These are phyloP conservation scores for Zalophus californianus DNA, from an alignment of 2,797 vertebrate species.

Conservation along the genomic window DNA sequence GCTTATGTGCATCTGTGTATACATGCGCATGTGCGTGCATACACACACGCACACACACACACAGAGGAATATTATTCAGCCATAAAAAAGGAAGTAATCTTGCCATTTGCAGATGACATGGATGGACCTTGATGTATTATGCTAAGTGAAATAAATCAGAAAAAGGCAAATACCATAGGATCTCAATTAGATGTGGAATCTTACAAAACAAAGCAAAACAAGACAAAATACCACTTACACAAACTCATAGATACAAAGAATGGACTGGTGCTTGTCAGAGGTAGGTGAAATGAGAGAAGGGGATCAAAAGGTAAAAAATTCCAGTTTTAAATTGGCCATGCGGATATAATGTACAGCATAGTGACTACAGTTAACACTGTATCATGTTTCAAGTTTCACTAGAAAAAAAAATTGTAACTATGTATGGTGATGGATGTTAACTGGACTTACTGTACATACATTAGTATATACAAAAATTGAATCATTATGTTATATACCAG, in stretches of 20 bases:
- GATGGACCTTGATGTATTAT: neutral
- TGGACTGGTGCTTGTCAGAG: neutral
- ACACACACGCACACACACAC: no score
- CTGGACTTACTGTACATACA: neutral
- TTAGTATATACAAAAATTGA: neutral
- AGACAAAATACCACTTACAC: neutral
- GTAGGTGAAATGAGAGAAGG: neutral
- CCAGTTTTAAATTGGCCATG: neutral
- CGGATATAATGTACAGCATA: neutral
- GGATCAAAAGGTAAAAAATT: neutral
- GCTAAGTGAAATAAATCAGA: neutral
- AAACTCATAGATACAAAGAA: neutral
- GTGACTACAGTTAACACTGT: neutral
- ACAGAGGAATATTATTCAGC: neutral
- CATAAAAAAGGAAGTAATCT: neutral
- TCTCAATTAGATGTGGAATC: neutral
- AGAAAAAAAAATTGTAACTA: neutral
- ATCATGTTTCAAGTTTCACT: neutral
- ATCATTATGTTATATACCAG: neutral
- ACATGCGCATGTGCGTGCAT: rapidly evolving
- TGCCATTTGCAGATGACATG: neutral
- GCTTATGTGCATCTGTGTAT: rapidly evolving
- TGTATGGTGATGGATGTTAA: neutral
- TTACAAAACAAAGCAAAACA: neutral
- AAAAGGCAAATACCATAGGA: neutral